phyloP scores from a whole-genome alignment of 1,140 invertebrate genomes.

The Drosophila quadrilineata region DNA sequence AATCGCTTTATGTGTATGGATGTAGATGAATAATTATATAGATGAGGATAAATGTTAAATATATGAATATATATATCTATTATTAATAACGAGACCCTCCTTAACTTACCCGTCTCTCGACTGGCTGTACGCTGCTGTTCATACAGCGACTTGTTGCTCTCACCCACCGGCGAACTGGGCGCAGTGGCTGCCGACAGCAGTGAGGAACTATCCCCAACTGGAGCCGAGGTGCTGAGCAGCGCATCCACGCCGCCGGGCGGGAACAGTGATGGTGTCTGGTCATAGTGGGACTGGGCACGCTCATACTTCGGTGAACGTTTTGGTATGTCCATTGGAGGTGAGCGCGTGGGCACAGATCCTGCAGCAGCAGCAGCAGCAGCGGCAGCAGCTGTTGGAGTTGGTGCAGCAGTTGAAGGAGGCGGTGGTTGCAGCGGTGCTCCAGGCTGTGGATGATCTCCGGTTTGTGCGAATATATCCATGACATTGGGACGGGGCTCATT shows the following conservation, averaged over 20 bases:
- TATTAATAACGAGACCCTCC: too few relatives aligned
- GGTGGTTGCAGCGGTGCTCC: conserved; percentile 58
- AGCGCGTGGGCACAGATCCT: too few relatives aligned
- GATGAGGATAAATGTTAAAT: conserved; percentile 71
- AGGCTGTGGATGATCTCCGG: conserved; percentile 66
- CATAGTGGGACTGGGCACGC: conserved; percentile 69
- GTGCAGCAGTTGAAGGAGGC: not conserved
- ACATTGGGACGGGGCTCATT: conserved; percentile 84
- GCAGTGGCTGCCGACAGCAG: conserved; percentile 54
- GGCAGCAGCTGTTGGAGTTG: conserved; percentile 48
- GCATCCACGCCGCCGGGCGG: conserved; percentile 69
- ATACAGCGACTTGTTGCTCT: conserved; percentile 72
- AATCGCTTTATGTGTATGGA: conserved; percentile 27
- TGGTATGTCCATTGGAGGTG: conserved; percentile 82
- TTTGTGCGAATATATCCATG: conserved; percentile 83
- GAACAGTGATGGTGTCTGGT: conserved; percentile 43
- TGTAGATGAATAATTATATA: conserved; percentile 24
- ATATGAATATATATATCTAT: too few relatives aligned
- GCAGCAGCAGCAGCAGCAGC: too few relatives aligned
- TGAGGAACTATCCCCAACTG: conserved; percentile 39
- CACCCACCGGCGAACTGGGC: conserved; percentile 61
- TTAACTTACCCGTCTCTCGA: conserved; percentile 73
- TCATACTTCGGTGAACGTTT: conserved; percentile 44
- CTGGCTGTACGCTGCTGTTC: conserved; percentile 56
- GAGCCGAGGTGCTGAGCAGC: conserved; percentile 69